These are phyloP conservation scores for Microtus montanus DNA, from an alignment of 2,113 vertebrate species.

Conservation along the genomic window DNA sequence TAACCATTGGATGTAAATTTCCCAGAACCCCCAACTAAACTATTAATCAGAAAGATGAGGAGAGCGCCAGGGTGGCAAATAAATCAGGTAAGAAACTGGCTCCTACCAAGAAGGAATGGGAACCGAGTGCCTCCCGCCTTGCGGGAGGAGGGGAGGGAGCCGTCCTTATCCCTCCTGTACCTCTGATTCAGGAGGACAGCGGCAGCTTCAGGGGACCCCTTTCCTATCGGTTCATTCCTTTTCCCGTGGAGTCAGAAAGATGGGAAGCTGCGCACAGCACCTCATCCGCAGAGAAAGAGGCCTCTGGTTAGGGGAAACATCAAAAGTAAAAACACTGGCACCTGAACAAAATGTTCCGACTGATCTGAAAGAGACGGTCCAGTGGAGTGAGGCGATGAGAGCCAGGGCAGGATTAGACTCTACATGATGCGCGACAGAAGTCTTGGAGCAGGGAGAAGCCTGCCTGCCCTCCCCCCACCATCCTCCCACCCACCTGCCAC, in stretches of 20 bases:
- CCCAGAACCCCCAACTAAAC: conserved; percentile 71
- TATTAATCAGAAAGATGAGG: conserved; percentile 76
- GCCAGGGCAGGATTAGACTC: not conserved
- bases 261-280: not conserved
- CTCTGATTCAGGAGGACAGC: not conserved
- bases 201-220: not conserved
- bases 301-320: not conserved
- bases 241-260: not conserved
- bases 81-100: conserved; percentile 53
- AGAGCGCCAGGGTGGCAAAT: conserved; percentile 53
- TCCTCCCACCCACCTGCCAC: no score
- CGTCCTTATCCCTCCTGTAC: not conserved
- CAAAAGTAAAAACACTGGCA: not conserved
- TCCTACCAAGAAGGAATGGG: not conserved
- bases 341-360: not conserved
- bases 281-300: not conserved
- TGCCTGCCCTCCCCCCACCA: not conserved
- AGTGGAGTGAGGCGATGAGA: conserved; percentile 15
- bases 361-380: conserved; percentile 4
- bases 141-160: not conserved
- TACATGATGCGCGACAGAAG: not conserved
- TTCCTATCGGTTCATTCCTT: not conserved
- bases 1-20: conserved; percentile 76
- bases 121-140: not conserved
- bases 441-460: not conserved